phyloP scores from a whole-genome alignment of 2,888 invertebrate species.

The Catocala nupta region DNA sequence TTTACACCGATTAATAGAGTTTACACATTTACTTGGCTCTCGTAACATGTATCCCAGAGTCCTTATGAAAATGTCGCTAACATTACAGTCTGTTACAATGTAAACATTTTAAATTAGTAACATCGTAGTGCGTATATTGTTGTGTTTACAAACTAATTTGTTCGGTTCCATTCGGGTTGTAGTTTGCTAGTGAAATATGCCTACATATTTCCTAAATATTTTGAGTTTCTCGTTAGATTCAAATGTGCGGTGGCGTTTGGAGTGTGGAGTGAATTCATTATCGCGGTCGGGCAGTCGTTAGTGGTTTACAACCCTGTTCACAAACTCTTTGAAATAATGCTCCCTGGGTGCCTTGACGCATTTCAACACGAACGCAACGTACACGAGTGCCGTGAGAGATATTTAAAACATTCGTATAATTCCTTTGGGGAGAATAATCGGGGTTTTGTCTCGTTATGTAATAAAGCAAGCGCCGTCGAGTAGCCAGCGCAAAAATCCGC shows the following conservation, averaged over 20 bases:
- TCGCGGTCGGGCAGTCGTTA: constrained; percentile 81
- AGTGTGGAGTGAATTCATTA: constrained; percentile 81
- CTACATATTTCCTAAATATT: constrained; percentile 57
- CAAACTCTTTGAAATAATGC: constrained; percentile 81
- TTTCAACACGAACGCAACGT: constrained; percentile 52
- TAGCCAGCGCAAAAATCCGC: constrained; percentile 37
- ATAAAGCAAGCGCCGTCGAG: constrained; percentile 33
- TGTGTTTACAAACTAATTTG: constrained; percentile 42
- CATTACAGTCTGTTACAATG: background rate
- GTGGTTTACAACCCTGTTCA: constrained; percentile 79
- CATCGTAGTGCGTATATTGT: constrained; percentile 5
- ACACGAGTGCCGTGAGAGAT: constrained; percentile 52
- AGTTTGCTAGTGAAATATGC: constrained; percentile 44
- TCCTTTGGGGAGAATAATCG: constrained; percentile 43
- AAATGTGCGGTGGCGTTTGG: constrained; percentile 68
- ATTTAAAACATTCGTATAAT: constrained; percentile 57
- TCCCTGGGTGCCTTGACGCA: constrained; percentile 67
- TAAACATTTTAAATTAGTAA: constrained; percentile 8
- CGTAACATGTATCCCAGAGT: background rate
- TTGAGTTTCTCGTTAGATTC: constrained; percentile 62
- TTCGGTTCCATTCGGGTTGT: constrained; percentile 24
- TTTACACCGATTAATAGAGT: no score
- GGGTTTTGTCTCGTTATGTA: constrained; percentile 33
- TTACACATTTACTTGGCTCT: background rate
- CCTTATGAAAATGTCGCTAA: background rate